Base-by-base conservation (phyloP, 2,113 vertebrate species). In the Oryzias woworae region DNA sequence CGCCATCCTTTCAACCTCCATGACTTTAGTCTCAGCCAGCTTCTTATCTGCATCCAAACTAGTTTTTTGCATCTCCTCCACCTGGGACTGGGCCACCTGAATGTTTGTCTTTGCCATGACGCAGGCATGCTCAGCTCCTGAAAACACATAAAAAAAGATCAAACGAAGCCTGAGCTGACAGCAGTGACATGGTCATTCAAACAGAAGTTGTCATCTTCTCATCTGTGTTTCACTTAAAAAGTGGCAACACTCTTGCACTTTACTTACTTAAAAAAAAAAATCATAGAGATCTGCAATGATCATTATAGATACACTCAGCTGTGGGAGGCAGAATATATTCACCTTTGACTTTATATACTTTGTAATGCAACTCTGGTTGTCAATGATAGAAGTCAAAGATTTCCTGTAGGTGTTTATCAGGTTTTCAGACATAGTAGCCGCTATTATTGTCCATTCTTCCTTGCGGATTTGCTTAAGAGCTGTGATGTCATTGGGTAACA, bases 101-200 rank as follows among this genome's bases (percentile, higher is more conserved):
- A 99, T 86, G 71, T 96, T 94, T 44, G 84, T 95, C 50, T 88
- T 92, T 24, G 91, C 81, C 0, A 91, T 91, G 36, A 95, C 18
- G 0, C 92, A 95, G 2, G 95, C 94, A 47, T 96, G 94, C 48
- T 97, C 95, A 0, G 96, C 96, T 75, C 96, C 96, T 99, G 88
- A 22, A 53, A 51, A 77, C 23, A 71, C 23, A 79, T 6, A 59
- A 3, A 46, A 16, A 73, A 44, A 64, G 20, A 52, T 74, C 52
- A 73, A 68, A 59, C 46, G 72, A 68, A 59, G 57, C 24, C 46
- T 61, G 17, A 52, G 18, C 49, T 17, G 10, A 55, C 47, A 57
- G 43, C 47, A 54, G 18, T 50, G 41, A 52, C 55, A 48, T 41
- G 16, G 57, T 63, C 64, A 74, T 82, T 72, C 71, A 16, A 48